Evolutionary conservation across 2,113 vertebrate genomes (phyloP).

Genomic region (Saimiri boliviensis): DNA sequence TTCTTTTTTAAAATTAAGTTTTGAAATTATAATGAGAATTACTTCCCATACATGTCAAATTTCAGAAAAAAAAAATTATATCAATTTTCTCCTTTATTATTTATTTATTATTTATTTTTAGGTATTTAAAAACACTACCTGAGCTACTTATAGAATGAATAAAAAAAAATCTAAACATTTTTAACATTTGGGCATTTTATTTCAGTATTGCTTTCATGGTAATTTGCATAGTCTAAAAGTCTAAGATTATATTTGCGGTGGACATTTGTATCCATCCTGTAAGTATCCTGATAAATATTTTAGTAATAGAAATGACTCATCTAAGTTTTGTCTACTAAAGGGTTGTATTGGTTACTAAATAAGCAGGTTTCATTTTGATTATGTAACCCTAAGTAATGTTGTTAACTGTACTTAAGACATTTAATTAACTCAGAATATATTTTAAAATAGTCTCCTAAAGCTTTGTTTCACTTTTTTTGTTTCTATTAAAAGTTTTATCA

Average conservation of each 20-base stretch:
- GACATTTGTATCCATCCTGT: background rate
- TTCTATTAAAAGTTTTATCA: background rate
- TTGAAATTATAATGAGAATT: background rate
- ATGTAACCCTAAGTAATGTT: background rate
- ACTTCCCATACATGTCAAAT: background rate
- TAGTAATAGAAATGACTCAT: background rate
- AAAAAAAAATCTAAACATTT: background rate
- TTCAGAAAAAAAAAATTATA: background rate
- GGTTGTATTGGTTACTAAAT: background rate
- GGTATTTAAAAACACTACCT: background rate
- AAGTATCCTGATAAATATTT: background rate
- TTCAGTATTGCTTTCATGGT: background rate
- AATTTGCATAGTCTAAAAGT: background rate
- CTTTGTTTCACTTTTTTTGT: background rate
- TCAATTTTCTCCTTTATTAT: background rate
- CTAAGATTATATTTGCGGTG: background rate
- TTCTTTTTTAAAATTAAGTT: background rate
- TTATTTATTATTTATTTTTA: background rate
- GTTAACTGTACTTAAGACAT: background rate
- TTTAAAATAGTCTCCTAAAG: background rate
- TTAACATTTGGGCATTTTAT: background rate
- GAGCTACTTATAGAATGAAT: background rate
- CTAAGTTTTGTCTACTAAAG: background rate
- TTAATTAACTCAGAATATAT: background rate
- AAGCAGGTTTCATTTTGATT: background rate